Evolutionary conservation across 2,113 vertebrate species (phyloP), one percentile per base, ranked within the genome.

Genomic region (Cepphus grylle): DNA sequence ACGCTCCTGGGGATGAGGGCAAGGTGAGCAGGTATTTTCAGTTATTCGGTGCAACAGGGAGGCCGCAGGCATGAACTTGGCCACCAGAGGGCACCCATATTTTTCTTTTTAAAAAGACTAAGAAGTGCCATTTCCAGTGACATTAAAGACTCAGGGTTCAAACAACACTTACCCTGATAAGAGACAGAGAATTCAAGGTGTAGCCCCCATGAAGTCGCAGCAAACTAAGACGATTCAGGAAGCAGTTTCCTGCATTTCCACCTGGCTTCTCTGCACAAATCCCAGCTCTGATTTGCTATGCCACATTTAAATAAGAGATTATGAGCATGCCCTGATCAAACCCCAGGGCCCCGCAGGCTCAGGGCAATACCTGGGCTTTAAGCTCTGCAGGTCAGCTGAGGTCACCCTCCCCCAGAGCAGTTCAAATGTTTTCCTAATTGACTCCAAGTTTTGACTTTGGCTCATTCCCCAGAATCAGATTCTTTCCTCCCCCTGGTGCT

Each of bases 1-100:
- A 0, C 0, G 1, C n/a, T 82, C 30, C 1, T 36, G 9, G 34
- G 30, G 27, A 17, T 15, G 12, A 6, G 5, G 45, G 22, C 52
- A 49, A 78, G 34, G 49, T 29, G 36, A 69, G 47, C 42, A 52
- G 55, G 43, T 38, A 50, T n/a, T 45, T 63, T 40, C 26, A 53
- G 47, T 8, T 40, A 10, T 8, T 22, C 0, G 3, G 29, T 20
- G 29, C 25, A 26, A 62, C 72, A 27, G 25, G 25, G 23, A 62
- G 26, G 53, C 53, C 72, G 38, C 25, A 52, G 43, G 55, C 0
- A 0, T 18, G 27, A 53, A n/a, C 17, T 20, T 67, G 43, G 50
- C 86, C 86, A 77, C 83, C 72, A 93, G 91, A 94, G 86, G 91
- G 86, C 47, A 85, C 25, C 58, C 20, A 3, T 22, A 79, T 59